Evolutionary conservation across 2,888 invertebrate genomes (phyloP), one percentile per base, ranked within the genome.

Genomic region (Carterocephalus palaemon): DNA sequence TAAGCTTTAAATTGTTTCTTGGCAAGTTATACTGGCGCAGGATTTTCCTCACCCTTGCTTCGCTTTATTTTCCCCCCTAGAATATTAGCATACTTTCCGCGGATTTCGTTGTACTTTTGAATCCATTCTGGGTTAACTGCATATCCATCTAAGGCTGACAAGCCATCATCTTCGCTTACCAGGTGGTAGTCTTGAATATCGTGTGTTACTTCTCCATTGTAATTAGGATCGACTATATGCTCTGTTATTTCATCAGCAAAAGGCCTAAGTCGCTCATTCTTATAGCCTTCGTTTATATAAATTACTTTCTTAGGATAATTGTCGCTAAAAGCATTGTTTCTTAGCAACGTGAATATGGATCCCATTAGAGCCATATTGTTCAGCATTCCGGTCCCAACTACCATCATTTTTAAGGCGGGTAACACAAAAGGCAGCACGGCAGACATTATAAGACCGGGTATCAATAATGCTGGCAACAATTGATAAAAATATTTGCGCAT

Each of bases 351-450:
- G 56, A 90, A 88, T 9, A 90, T 65, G 0, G 91, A 90, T 0
- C 91, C 89, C 15, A 88, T 78, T 23, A 92, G 83, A 0, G 91
- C 92, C 81, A 92, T 90, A 54, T 92, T 90, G 67, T 92, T 92
- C 32, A 92, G 72, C 67, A 92, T 81, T 0, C 88, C 88, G 1
- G 89, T 88, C 32, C 87, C 81, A 17, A 91, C 73, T 0, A 90
- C 90, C 66, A 90, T 89, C 87, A 92, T 88, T 64, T 92, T 92
- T 8, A 93, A 62, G 0, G 90, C 90, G 0, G 92, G 92, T 59
- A 93, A 67, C 9, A 92, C 67, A 67, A 92, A 92, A 0, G 92
- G 92, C 60, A 92, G 67, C 32, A 92, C 73, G 6, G 91, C 91
- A 1, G 92, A 89, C 83, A 92, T 84, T 0, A 92, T 63, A 2